These are phyloP conservation scores for Agrochola lychnidis DNA, from an alignment of 2,888 invertebrate species.

Conservation along the genomic window DNA sequence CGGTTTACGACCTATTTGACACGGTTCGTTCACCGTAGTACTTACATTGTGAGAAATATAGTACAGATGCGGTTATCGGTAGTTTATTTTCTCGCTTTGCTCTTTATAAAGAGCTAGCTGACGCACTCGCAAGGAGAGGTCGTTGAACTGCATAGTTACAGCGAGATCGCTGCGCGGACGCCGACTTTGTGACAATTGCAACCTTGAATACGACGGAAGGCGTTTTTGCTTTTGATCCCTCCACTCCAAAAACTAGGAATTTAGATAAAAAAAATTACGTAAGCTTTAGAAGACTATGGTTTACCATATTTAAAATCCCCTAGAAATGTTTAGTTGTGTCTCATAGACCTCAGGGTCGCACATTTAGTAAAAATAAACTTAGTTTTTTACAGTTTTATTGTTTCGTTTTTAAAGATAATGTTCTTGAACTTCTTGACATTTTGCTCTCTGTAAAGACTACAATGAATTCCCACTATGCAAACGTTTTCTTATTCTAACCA, in stretches of 20 bases:
- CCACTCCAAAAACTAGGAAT: background rate
- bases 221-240: slow-evolving; percentile 27
- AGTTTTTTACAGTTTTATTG: background rate
- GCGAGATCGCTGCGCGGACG: slow-evolving; percentile 77
- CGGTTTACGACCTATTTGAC: slow-evolving; percentile 83
- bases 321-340: background rate
- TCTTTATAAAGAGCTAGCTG: slow-evolving; percentile 87
- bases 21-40: slow-evolving; percentile 83
- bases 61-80: slow-evolving; percentile 86
- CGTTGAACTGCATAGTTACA: slow-evolving; percentile 82
- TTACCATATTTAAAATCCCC: background rate
- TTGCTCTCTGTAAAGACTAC: background rate
- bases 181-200: slow-evolving; percentile 79
- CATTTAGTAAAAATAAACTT: background rate
- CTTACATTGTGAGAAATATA: slow-evolving; percentile 76
- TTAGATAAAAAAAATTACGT: background rate
- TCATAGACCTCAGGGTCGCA: background rate
- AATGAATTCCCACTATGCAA: background rate
- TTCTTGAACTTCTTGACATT: background rate
- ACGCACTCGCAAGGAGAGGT: slow-evolving; percentile 84
- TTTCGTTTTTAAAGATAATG: background rate
- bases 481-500: background rate
- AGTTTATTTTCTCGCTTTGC: slow-evolving; percentile 88
- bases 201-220: slow-evolving; percentile 72
- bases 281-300: background rate